phyloP scores from a whole-genome alignment of 2,888 invertebrate genomes.

The Acanthacorydalis orientalis region DNA sequence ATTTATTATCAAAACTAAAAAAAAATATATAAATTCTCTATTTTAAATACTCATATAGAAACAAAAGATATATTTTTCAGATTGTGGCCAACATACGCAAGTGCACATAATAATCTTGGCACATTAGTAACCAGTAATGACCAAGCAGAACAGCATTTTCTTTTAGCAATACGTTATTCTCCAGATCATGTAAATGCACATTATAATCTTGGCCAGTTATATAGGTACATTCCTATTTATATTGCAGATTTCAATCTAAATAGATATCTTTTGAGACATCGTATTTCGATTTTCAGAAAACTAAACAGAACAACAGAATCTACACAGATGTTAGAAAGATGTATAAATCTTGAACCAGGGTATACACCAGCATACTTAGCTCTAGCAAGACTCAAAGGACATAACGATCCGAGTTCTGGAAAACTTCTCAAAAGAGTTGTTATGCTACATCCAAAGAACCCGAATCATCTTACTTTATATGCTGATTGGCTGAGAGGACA shows the following conservation, averaged over 20 bases:
- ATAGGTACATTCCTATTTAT: constrained; percentile 40
- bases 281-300: constrained; percentile 28
- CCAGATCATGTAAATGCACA: constrained; percentile 68
- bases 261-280: background rate
- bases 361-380: constrained; percentile 55
- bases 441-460: constrained; percentile 46
- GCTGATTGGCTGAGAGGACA: constrained; percentile 52
- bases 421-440: constrained; percentile 41
- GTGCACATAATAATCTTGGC: constrained; percentile 76
- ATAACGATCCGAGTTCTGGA: constrained; percentile 36
- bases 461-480: constrained; percentile 52
- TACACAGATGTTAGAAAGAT: constrained; percentile 47
- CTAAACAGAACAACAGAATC: constrained; percentile 47
- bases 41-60: background rate
- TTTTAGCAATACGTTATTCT: constrained; percentile 53
- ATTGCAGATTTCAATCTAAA: background rate
- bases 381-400: constrained; percentile 37
- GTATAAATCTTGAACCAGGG: constrained; percentile 45
- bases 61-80: constrained; percentile 29
- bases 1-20: too few relatives aligned
- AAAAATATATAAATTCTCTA: too few relatives aligned
- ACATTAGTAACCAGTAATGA: constrained; percentile 50
- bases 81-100: constrained; percentile 69
- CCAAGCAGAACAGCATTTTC: constrained; percentile 61
- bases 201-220: constrained; percentile 68